Percentiles rank a stretch among this genome's conserved stretches.
phyloP scores from a whole-genome alignment of 2,797 vertebrate species.

The Distichodus sexfasciatus region DNA sequence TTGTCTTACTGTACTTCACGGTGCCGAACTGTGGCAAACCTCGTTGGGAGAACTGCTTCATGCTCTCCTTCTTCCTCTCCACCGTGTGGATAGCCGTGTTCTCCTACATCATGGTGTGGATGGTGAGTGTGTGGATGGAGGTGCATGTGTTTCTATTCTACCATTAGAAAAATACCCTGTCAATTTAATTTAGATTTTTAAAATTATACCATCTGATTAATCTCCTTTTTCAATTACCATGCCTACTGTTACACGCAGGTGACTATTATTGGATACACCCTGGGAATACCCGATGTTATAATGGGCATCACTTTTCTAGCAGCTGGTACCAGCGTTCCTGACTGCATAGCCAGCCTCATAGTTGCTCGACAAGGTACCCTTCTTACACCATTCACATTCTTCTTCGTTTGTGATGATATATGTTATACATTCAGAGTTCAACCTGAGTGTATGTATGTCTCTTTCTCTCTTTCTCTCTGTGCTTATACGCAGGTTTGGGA shows the following conservation, averaged over 20 bases:
- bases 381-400: background rate
- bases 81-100: conserved; percentile 85
- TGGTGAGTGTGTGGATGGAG: conserved; percentile 71
- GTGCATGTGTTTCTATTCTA: background rate
- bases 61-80: conserved; percentile 80
- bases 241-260: conserved; percentile 65
- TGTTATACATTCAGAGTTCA: conserved; percentile 4
- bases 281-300: conserved; percentile 86
- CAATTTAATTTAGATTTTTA: background rate
- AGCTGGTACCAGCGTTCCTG: conserved; percentile 84
- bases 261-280: conserved; percentile 82
- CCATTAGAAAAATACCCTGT: too few relatives aligned
- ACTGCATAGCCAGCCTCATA: conserved; percentile 87
- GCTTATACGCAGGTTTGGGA: conserved; percentile 71
- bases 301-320: conserved; percentile 89
- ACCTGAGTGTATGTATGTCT: conserved; percentile 44
- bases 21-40: conserved; percentile 82
- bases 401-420: background rate
- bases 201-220: background rate
- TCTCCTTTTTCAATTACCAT: background rate
- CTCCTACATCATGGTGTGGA: conserved; percentile 88
- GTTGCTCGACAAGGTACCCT: conserved; percentile 83
- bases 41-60: conserved; percentile 81
- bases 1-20: conserved; percentile 64
- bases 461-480: too few relatives aligned